Percentiles rank a stretch among this genome's conserved stretches.
Conservation (phyloP, 2,888 invertebrate genomes). For the Stratiomys singularior region DNA sequence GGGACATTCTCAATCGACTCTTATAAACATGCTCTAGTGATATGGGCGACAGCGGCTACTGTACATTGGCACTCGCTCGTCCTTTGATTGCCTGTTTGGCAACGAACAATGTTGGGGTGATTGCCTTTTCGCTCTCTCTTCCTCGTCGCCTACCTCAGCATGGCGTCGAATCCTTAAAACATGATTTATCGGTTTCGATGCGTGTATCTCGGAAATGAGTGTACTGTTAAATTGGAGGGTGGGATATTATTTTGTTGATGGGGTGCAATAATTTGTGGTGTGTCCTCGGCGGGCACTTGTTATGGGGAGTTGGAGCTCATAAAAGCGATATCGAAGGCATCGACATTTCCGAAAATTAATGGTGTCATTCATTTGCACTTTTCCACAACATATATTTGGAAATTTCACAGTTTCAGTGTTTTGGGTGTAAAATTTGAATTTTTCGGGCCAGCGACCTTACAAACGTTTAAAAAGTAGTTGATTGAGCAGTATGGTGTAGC, state of each 20-base stretch:
- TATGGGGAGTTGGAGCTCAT: neutral
- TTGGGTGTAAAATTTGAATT: too few species aligned
- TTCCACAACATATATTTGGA: neutral
- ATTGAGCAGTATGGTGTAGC: too few species aligned
- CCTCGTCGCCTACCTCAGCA: too few species aligned
- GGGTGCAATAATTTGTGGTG: constrained; percentile 11
- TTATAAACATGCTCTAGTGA: too few species aligned
- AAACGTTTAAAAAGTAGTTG: too few species aligned
- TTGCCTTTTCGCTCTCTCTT: too few species aligned
- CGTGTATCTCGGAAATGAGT: constrained; percentile 9
- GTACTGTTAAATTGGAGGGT: constrained; percentile 1
- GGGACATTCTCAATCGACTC: neutral
- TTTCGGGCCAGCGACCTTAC: too few species aligned
- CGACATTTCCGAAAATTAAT: neutral
- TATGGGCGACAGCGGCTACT: neutral
- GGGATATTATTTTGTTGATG: constrained; percentile 20
- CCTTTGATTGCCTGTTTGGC: too few species aligned
- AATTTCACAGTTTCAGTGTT: too few species aligned
- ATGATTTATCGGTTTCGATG: constrained; percentile 21
- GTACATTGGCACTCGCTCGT: too few species aligned
- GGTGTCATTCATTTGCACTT: constrained; percentile 18
- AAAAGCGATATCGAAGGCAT: neutral
- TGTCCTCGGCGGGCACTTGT: neutral
- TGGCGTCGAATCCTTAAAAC: neutral
- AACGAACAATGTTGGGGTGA: too few species aligned